Evolutionary conservation across 2,797 vertebrate genomes (phyloP).

Genomic region (Coendou prehensilis): DNA sequence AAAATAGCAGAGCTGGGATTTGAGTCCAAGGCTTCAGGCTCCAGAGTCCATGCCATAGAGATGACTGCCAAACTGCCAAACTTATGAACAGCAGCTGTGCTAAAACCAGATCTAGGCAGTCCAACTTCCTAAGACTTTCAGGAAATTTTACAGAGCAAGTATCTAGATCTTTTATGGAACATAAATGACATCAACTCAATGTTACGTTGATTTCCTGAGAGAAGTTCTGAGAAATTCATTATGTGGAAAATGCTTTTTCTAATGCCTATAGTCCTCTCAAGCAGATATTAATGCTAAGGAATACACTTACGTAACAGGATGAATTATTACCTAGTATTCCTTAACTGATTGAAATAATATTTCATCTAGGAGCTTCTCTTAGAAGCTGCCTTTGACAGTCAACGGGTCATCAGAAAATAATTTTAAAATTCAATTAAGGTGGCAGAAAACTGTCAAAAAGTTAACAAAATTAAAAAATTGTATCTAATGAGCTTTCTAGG

Average conservation of each 20-base stretch:
- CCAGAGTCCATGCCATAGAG: neutral
- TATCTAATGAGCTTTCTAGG: neutral
- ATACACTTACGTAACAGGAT: neutral
- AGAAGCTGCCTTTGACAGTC: conserved; percentile 14
- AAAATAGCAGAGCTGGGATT: conserved; percentile 22
- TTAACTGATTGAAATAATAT: conserved; percentile 45
- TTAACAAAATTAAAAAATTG: conserved; percentile 55
- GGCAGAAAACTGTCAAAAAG: conserved; percentile 62
- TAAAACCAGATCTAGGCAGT: conserved; percentile 18
- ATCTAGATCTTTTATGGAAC: conserved; percentile 44
- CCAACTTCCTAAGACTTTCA: conserved; percentile 12
- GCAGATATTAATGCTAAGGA: conserved; percentile 1
- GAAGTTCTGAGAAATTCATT: conserved; percentile 51
- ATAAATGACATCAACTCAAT: conserved; percentile 33
- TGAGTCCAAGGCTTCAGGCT: conserved; percentile 34
- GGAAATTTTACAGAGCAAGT: conserved; percentile 53
- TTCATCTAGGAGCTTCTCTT: conserved; percentile 25
- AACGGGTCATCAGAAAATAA: conserved; percentile 6
- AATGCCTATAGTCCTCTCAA: conserved; percentile 23
- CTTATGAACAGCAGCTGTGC: neutral
- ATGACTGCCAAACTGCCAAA: neutral
- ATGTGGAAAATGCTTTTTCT: conserved; percentile 24
- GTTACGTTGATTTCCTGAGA: conserved; percentile 44
- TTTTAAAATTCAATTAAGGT: conserved; percentile 52
- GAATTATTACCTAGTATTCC: conserved; percentile 1